Base-by-base conservation (phyloP, 2,888 invertebrate species). In the Spisula solida region DNA sequence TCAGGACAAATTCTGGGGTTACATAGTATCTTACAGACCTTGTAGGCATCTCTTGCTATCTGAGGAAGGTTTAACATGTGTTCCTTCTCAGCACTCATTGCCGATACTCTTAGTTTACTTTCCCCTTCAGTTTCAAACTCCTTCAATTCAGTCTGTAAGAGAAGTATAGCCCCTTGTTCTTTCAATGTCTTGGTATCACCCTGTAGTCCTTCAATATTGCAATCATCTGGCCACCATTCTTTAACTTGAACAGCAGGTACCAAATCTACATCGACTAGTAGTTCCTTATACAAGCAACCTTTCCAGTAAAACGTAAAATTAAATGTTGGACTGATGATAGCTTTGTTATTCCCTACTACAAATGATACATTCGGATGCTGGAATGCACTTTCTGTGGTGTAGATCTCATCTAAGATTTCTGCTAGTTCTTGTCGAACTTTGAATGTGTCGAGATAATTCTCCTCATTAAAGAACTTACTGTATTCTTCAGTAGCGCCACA, bases 231-330 rank as follows among this genome's bases (percentile, higher is more conserved):
- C 82, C 82, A 82, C 78, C 78, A 87, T 34, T 55, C 78, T n/a
- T 83, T 87, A 10, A 79, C 55, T 29, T 75, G 82, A 29, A n/a
- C n/a, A n/a, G 79, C 82, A 18, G 87, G 87, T 5, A 87, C 87
- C 20, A 87, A 41, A 34, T 87, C 87, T 18, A 87, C 78, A 12
- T 87, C 78, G 12, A 87, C 51, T n/a, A 82, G 75, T 29, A 87
- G 25, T 31, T 75, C 25, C 55, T 87, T 87, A n/a, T 82, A 87
- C 31, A 56, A 78, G 60, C 82, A 34, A 10, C 87, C 82, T n/a
- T 31, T 78, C 82, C 82, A 82, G 6, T 34, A 34, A 1, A 87
- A 25, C n/a, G 60, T 66, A 25, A 66, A 25, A 34, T 81, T 81
- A 81, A 81, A 81, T n/a, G 81, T 81, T 29, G 81, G 81, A 18